Evolutionary conservation across 2,888 invertebrate species (phyloP), one percentile per base, ranked within the genome.

Genomic region (Osedax fenrisi): DNA sequence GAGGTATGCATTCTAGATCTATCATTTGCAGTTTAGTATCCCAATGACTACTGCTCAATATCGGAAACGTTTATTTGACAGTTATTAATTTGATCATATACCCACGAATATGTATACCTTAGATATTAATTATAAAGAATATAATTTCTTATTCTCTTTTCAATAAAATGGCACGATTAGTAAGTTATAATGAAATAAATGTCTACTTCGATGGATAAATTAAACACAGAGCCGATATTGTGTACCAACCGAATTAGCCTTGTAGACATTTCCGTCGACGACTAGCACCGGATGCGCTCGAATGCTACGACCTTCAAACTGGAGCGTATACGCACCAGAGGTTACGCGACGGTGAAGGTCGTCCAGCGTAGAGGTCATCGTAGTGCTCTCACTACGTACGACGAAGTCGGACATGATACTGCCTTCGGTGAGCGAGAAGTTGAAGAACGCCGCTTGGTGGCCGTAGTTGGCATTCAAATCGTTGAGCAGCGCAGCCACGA

Each of bases 261-360:
- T 26, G 68, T 26, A 68, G 2, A 27, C 26, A 13, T 68, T 27
- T 10, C 27, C 21, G n/a, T 68, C 68, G 26, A 68, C 68, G 10
- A 68, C 5, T 22, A 68, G 25, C 68, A 22, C 25, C 10, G 2
- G 25, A 13, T 27, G 26, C 68, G 68, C 25, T 10, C 21, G 23
- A 5, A 68, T 17, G n/a, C 22, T 68, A 21, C n/a, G 25, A 13
- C 68, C 68, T 2, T 68, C 68, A 27, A 68, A 68, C 13, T 68
- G 25, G 25, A 68, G 27, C 2, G 68, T 26, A 68, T 26, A 68
- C n/a, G n/a, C n/a, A 2, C 68, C 68, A 26, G 17, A 25, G 13
- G 10, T 21, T 2, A 68, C 1, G 25, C n/a, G 25, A 24, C 5
- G 10, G 26, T 27, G 27, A 25, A 68, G 22, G 22, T 17, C n/a